Percentiles rank a stretch among this genome's conserved stretches.
These are phyloP conservation scores for Hetaerina titia DNA, from an alignment of 2,888 invertebrate species.

Conservation along the genomic window DNA sequence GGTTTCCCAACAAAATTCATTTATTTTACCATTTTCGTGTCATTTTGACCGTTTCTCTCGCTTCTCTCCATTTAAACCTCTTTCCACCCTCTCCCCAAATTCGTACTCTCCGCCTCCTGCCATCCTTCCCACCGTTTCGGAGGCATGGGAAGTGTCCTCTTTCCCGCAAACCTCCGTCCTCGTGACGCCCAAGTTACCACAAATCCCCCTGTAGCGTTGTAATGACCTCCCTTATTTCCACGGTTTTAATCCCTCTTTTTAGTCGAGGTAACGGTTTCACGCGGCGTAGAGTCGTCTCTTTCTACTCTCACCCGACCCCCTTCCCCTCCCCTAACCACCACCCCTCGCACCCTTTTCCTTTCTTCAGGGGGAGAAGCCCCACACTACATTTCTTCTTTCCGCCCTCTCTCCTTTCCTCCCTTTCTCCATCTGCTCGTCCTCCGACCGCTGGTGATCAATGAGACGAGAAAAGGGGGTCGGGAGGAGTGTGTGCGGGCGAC, in stretches of 20 bases:
- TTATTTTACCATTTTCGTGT: too few species aligned
- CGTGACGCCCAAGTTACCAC: neutral
- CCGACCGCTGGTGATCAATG: neutral
- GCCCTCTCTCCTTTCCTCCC: too few species aligned
- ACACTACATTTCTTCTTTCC: too few species aligned
- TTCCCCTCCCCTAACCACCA: neutral
- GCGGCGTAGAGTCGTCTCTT: neutral
- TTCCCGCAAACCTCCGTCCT: neutral
- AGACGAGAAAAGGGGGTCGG: neutral
- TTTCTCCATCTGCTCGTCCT: neutral
- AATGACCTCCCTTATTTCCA: constrained; percentile 13
- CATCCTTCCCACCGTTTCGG: neutral
- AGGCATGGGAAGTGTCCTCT: neutral
- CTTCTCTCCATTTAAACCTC: neutral
- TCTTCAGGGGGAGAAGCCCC: too few species aligned
- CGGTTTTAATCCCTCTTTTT: neutral
- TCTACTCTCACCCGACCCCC: neutral
- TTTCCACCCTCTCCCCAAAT: too few species aligned
- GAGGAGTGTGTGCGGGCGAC: neutral
- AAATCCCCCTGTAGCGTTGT: neutral
- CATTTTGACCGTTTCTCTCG: too few species aligned
- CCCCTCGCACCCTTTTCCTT: neutral
- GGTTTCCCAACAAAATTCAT: too few species aligned
- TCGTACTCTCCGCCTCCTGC: neutral
- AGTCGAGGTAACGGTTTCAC: neutral